Evolutionary conservation across 2,113 vertebrate species (phyloP).

Genomic region (Athene cunicularia): DNA sequence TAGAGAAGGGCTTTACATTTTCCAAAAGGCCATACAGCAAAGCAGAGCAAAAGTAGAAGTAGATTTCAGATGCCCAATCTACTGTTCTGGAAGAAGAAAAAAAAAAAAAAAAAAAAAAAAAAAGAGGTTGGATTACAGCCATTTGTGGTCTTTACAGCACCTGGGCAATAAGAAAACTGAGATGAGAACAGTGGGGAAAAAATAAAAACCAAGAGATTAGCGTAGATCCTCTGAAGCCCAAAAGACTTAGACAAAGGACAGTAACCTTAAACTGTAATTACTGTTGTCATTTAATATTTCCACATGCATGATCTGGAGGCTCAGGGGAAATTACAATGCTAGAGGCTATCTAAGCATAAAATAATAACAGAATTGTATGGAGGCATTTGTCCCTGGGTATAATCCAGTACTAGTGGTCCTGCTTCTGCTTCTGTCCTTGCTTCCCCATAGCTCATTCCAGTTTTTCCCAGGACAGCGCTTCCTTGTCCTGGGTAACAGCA

Average conservation of each 20-base stretch:
- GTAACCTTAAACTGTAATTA: constrained; percentile 49
- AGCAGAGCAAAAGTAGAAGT: neutral
- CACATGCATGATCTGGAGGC: neutral
- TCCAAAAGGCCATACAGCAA: neutral
- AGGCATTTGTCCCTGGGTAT: neutral
- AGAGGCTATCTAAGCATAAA: neutral
- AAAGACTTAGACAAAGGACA: constrained; percentile 5
- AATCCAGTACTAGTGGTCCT: neutral
- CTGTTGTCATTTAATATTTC: constrained; percentile 22
- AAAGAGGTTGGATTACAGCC: neutral
- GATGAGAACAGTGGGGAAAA: neutral
- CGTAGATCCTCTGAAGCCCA: constrained; percentile 1
- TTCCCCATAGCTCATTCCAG: neutral
- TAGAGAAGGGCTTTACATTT: neutral
- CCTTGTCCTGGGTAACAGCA: neutral
- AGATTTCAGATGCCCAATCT: neutral
- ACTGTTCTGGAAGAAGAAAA: neutral
- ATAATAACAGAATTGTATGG: neutral
- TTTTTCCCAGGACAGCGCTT: neutral
- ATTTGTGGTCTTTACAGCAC: constrained; percentile 23
- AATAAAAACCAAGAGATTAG: constrained; percentile 31
- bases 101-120: neutral
- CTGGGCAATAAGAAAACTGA: constrained; percentile 24
- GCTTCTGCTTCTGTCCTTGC: neutral
- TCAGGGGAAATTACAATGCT: neutral